Base-by-base conservation (phyloP, 2,797 vertebrate species). In the Morelia viridis region DNA sequence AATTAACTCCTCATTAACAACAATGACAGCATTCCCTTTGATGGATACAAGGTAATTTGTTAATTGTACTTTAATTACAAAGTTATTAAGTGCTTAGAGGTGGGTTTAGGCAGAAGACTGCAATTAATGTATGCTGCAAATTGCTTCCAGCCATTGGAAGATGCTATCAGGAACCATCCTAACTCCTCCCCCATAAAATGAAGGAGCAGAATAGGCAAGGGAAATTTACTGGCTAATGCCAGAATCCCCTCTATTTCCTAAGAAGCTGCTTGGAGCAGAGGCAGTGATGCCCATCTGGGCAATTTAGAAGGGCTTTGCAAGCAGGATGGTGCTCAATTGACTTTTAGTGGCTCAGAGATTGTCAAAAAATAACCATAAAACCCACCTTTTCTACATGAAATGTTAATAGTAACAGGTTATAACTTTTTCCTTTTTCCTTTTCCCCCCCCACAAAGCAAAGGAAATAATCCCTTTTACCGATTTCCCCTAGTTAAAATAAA, bases 11-110 rank as follows among this genome's bases (percentile, higher is more conserved):
- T 96, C 95, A 94, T 97, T 97, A 97, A 94, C 95, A 96, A 96
- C 94, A 96, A 95, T 94, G 90, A 96, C 97, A 96, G 93, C 93
- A 95, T 95, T 95, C 96, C 93, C 87, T 95, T 95, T 96, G 96
- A 95, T 95, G 95, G 92, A 94, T 95, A 95, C 95, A 96, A 94
- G 95, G 94, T 97, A 97, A 97, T 97, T 96, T 96, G 96, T 96
- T 97, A 97, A 97, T 97, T 97, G 96, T 93, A 92, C 96, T 97
- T 97, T 97, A 97, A 97, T 97, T 97, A 97, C 96, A 92, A 96
- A 95, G 95, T 97, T 97, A 97, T 97, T 97, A 96, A 96, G 95
- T 91, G 93, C 96, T 96, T 95, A 64, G 95, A 97, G 96, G 96
- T 96, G 53, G 88, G 46, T 96, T 76, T 96, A 92, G 91, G 57